Evolutionary conservation across 1,140 invertebrate genomes (phyloP), one percentile per base, ranked within the genome.

Genomic region (Luehdorfia chinensis): DNA sequence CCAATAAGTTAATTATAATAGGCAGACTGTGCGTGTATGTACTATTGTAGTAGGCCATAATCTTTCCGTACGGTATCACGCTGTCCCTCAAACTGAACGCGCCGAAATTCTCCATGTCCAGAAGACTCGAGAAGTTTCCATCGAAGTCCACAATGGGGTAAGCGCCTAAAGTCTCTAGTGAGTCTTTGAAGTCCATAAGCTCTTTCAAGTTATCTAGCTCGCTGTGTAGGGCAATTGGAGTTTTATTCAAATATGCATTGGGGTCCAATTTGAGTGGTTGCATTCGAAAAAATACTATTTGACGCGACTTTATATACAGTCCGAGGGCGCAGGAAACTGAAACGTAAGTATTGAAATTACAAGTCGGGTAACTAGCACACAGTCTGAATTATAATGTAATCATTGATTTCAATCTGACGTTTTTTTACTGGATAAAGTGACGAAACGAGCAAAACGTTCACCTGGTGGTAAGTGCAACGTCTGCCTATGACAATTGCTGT

Each of bases 21-120:
- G 94, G 94, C 50, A 96, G 84, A 23, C 93, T 92, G 83, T 96
- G 94, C 28, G 93, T 90, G 63, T 90, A 91, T 0, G 94, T 94
- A 63, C 93, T 93, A 66, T 96, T 95, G 83, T 94, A 95, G 41
- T 93, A 87, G 18, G 92, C 79, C 52, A 92, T 87, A 16, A 91
- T 86, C 37, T 85, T 84, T 21, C 86, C 83, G 28, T 87, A 84
- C 0, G 84, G 67, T 14, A 88, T 36, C 37, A 87, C 70, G 50
- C 90, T 91, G 3, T 87, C 75, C 21, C 84, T 89, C 5, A 93
- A 75, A 66, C 91, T 91, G 27, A 92, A 87, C 9, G 90, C 91
- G 11, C 90, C 92, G 81, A 93, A 89, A 52, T 92, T 90, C 25
- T 89, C 84, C 57, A 90, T 85, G 8, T 87, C 72, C 1, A 93